Evolutionary conservation across 2,888 invertebrate species (phyloP), one percentile per base, ranked within the genome.

Genomic region (Cybosia mesomella): DNA sequence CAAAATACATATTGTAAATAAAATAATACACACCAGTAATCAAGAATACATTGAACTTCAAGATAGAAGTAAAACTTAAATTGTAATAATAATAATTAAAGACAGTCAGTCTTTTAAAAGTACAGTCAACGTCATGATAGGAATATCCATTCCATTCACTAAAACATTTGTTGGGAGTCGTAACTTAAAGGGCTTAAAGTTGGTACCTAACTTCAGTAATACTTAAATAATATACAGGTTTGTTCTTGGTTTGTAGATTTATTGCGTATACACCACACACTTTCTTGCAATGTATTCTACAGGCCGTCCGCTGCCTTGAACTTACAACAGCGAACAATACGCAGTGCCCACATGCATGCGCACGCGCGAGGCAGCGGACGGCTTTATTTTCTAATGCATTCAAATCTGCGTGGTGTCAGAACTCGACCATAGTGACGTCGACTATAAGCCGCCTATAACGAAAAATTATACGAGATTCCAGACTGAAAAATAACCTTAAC

Each of bases 101-200:
- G 82, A 81, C 80, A 73, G 78, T 81, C 81, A 79, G 82, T 79
- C 80, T 80, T 81, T 63, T 2, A 66, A 67, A 63, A 58, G 62
- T 81, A 81, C 82, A 81, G 70, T 74, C 82, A 57, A 70, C 82
- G 75, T 53, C 79, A 78, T 36, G 13, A 63, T 62, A n/a, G 18
- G 49, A 49, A 49, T n/a, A n/a, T n/a, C 1, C n/a, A 9, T 18
- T 13, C 4, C 43, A 43, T 18, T 43, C 43, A 18, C 7, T 18
- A 43, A 43, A 43, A 43, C 1, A 18, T 18, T 15, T 28, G 28
- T 28, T 28, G 28, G n/a, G 28, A 4, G 28, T 28, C 4, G 15
- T 15, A 7, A 18, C 18, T 43, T 18, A 18, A 34, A 34, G 10
- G 9, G 34, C 9, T 9, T 34, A 10, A 34, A 34, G 2, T 32